Percentiles rank a stretch among this genome's conserved stretches.
phyloP scores from a whole-genome alignment of 1,140 invertebrate genomes.

The Diuraphis noxia region DNA sequence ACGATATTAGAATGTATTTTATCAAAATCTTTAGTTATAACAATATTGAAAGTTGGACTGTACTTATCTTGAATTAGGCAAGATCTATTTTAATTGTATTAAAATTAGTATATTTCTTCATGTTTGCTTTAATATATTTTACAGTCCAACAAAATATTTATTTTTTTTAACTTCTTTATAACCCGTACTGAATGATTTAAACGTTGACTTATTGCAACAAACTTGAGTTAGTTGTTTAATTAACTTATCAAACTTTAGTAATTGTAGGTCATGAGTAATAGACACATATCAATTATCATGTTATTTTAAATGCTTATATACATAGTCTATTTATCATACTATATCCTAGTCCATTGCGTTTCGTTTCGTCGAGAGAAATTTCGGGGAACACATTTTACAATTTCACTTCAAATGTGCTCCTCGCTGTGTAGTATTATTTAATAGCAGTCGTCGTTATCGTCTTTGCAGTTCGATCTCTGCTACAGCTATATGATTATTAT shows the following conservation, averaged over 20 bases:
- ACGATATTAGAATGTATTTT: neutral
- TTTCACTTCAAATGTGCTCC: neutral
- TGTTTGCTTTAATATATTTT: neutral
- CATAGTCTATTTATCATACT: neutral
- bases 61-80: neutral
- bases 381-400: too few relatives aligned
- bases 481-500: too few relatives aligned
- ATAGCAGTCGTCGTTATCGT: too few relatives aligned
- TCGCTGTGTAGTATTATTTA: too few relatives aligned
- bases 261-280: neutral
- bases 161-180: neutral
- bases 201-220: neutral
- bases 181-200: neutral
- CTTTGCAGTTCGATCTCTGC: too few relatives aligned
- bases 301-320: neutral
- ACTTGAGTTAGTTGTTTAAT: neutral
- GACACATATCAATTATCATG: neutral
- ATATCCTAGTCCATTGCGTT: neutral
- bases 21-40: neutral
- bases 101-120: neutral
- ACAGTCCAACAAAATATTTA: neutral
- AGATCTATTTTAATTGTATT: neutral
- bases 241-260: neutral
- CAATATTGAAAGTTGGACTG: too few relatives aligned
- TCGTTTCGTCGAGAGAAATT: too few relatives aligned